phyloP scores from a whole-genome alignment of 2,797 vertebrate genomes.

The Moxostoma hubbsi region DNA sequence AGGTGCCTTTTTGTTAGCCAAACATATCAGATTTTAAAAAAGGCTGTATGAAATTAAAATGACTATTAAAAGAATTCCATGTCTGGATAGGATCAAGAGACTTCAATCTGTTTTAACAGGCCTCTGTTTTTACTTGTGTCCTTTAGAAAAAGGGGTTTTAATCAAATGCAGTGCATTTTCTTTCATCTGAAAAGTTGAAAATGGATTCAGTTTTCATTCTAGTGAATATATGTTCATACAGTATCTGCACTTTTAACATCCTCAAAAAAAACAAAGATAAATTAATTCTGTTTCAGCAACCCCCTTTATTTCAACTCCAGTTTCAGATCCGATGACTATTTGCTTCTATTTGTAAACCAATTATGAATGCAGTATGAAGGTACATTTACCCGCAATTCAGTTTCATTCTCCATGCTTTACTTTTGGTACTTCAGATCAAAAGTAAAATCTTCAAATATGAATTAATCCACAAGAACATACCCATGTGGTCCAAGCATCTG shows the following conservation, averaged over 20 bases:
- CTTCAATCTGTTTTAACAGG: neutral
- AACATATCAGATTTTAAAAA: neutral
- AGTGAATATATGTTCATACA: neutral
- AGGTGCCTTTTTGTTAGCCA: neutral
- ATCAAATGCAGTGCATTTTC: too few relatives aligned
- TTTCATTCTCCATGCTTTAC: neutral
- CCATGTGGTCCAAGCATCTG: neutral
- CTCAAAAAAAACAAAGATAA: too few relatives aligned
- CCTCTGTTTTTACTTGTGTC: neutral
- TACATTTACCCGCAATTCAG: neutral
- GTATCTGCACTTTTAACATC: too few relatives aligned
- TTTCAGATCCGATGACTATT: too few relatives aligned
- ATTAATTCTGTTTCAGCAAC: too few relatives aligned
- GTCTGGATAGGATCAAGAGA: neutral
- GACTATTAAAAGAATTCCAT: neutral
- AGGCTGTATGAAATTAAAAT: conserved; percentile 6
- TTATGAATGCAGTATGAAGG: neutral
- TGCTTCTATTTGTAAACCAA: too few relatives aligned
- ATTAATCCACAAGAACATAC: neutral
- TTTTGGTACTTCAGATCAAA: neutral
- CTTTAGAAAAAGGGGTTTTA: neutral
- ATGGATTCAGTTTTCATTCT: neutral
- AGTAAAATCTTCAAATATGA: neutral
- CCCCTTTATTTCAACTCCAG: too few relatives aligned
- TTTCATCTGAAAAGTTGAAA: too few relatives aligned